Conservation (phyloP, 2,888 invertebrate genomes). For the Philonicus albiceps region DNA sequence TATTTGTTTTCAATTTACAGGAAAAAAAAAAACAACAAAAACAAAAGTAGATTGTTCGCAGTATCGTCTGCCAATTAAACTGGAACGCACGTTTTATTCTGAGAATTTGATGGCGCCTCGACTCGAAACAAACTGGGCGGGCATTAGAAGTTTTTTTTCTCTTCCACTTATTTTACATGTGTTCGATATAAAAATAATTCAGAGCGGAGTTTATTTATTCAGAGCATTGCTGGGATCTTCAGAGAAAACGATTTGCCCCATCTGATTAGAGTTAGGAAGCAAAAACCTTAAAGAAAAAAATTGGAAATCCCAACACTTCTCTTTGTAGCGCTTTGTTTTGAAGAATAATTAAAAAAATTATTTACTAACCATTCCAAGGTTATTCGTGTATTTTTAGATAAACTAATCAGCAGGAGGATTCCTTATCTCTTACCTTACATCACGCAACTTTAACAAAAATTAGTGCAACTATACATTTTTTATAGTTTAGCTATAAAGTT, state of each 20-base stretch:
- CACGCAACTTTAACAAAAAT: neutral
- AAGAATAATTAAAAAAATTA: neutral
- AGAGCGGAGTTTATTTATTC: neutral
- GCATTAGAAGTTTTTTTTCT: neutral
- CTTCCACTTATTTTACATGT: neutral
- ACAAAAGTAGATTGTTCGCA: conserved; percentile 5
- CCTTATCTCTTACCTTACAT: neutral
- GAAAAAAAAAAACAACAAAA: neutral
- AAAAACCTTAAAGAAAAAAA: neutral
- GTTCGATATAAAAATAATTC: neutral
- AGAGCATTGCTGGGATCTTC: neutral
- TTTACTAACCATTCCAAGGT: neutral
- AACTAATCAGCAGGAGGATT: neutral
- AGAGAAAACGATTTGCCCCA: neutral
- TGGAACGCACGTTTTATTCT: conserved; percentile 20
- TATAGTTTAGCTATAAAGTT: no score
- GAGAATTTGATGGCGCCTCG: neutral
- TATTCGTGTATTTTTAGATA: neutral
- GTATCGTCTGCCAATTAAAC: conserved; percentile 1
- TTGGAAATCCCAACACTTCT: neutral
- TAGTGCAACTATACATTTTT: no score
- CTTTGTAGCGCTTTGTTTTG: neutral
- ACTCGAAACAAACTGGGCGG: neutral
- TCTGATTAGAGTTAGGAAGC: neutral
- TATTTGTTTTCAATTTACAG: neutral